Percentiles rank a stretch among this genome's conserved stretches.
Conservation (phyloP, 2,113 vertebrate species). For the Phaethon lepturus region DNA sequence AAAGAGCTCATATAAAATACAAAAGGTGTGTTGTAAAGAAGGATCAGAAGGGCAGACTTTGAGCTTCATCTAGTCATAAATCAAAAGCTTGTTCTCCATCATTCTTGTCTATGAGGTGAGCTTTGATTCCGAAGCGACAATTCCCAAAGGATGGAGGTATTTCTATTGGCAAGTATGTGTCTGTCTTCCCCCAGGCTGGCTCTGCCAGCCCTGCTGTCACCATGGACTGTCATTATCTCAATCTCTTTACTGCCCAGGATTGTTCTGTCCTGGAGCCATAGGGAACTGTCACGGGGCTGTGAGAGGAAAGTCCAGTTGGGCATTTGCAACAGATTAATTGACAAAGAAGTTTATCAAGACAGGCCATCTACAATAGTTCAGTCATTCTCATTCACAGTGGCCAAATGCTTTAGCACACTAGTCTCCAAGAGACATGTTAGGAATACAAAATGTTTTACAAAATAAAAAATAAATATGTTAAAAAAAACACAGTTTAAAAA, state of each 20-base stretch:
- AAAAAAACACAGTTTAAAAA: background rate
- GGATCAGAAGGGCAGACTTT: constrained; percentile 72
- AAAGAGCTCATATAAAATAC: constrained; percentile 68
- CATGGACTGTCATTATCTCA: constrained; percentile 70
- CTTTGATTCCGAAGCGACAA: constrained; percentile 70
- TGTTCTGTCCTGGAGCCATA: constrained; percentile 60
- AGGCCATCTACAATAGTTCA: constrained; percentile 40
- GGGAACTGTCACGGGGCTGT: constrained; percentile 31
- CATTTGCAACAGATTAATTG: constrained; percentile 57
- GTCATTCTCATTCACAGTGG: background rate
- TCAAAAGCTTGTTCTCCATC: constrained; percentile 71
- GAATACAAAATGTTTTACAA: background rate
- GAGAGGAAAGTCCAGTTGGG: constrained; percentile 40
- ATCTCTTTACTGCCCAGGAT: constrained; percentile 70
- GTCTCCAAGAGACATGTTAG: background rate
- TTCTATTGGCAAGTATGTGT: constrained; percentile 67
- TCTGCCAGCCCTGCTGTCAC: constrained; percentile 72
- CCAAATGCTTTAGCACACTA: constrained; percentile 11
- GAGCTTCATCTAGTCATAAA: constrained; percentile 70
- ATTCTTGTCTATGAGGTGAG: constrained; percentile 62
- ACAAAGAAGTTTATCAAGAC: constrained; percentile 65
- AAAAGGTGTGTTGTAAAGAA: constrained; percentile 74
- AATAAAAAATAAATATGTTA: background rate
- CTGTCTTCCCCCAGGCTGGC: constrained; percentile 57
- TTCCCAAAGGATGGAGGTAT: constrained; percentile 60